Evolutionary conservation across 2,113 vertebrate species (phyloP), one percentile per base, ranked within the genome.

Genomic region (Caranx ignobilis): DNA sequence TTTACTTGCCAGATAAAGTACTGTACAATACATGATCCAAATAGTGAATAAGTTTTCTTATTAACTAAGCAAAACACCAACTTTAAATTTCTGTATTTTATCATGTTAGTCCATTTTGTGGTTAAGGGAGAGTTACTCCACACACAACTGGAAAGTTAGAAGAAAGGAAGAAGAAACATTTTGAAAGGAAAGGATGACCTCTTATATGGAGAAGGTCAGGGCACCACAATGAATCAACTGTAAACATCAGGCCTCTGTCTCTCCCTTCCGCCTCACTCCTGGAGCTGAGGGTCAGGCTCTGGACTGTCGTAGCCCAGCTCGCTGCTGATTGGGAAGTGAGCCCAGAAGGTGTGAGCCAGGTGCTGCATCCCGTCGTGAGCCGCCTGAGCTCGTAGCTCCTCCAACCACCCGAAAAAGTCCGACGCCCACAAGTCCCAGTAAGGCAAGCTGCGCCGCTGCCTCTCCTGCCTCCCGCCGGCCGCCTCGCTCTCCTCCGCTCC

Each of bases 401-500:
- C 88, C 84, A 95, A 3, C 94, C 94, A 94, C 11, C 88, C 93
- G 3, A 88, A 88, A 69, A 94, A 94, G 79, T 94, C 93, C 2
- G 91, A 94, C 0, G 91, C 86, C 87, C 90, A 91, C 50, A 91
- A 54, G 31, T 91, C 92, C 94, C 94, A 94, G 89, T 93, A 91
- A 0, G 93, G 93, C 21, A 90, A 15, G 59, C 70, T 81, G 3
- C 82, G 71, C 26, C 75, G 92, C 54, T 82, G 81, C 71, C 90
- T 84, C 32, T n/a, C 71, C 43, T 64, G 78, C n/a, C 7, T 71
- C 41, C 68, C 11, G 61, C 41, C 59, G 1, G 8, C 59, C 26
- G 39, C 60, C 21, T 82, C 75, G 6, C 41, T 70, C 72, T 81
- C 75, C 54, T 85, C 77, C 21, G 62, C 74, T n/a, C 64, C 79